These are phyloP conservation scores for Drosophila kanapiae DNA, from an alignment of 1,140 invertebrate species.

Conservation along the genomic window DNA sequence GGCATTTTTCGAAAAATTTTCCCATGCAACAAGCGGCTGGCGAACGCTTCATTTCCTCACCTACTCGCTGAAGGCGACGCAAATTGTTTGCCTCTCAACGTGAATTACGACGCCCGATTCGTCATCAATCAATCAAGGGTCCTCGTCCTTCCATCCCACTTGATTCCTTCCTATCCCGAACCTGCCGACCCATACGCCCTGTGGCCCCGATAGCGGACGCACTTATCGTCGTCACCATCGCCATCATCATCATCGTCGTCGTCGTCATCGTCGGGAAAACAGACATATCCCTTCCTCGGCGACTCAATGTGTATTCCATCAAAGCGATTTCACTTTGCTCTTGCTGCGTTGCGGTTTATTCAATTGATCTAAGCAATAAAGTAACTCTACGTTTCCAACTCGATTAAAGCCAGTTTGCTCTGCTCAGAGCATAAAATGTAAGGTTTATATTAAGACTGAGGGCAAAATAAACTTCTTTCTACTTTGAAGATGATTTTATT, in stretches of 20 bases:
- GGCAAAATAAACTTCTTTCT: not conserved
- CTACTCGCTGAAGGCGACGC: slow-evolving; percentile 52
- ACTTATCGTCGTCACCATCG: slow-evolving; percentile 61
- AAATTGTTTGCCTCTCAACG: slow-evolving; percentile 74
- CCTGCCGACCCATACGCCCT: slow-evolving; percentile 55
- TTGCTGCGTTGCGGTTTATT: slow-evolving; percentile 29
- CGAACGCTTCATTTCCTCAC: slow-evolving; percentile 56
- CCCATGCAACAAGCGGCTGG: slow-evolving; percentile 56
- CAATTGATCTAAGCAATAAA: slow-evolving; percentile 32
- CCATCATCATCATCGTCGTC: slow-evolving; percentile 25
- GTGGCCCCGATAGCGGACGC: slow-evolving; percentile 54
- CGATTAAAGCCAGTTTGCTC: not conserved
- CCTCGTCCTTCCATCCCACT: slow-evolving; percentile 10
- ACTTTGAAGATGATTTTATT: not conserved
- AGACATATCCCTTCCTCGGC: not conserved
- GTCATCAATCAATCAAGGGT: slow-evolving; percentile 75
- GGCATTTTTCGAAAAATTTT: slow-evolving; percentile 38
- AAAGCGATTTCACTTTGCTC: slow-evolving; percentile 29
- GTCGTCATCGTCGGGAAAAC: slow-evolving; percentile 16
- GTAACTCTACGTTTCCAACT: not conserved
- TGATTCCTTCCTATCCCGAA: slow-evolving; percentile 16
- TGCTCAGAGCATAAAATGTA: not conserved
- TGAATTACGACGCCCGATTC: slow-evolving; percentile 74
- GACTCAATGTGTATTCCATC: slow-evolving; percentile 27
- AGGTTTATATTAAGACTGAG: not conserved